phyloP scores from a whole-genome alignment of 2,113 vertebrate species.

The Thalassarche chlororhynchos region DNA sequence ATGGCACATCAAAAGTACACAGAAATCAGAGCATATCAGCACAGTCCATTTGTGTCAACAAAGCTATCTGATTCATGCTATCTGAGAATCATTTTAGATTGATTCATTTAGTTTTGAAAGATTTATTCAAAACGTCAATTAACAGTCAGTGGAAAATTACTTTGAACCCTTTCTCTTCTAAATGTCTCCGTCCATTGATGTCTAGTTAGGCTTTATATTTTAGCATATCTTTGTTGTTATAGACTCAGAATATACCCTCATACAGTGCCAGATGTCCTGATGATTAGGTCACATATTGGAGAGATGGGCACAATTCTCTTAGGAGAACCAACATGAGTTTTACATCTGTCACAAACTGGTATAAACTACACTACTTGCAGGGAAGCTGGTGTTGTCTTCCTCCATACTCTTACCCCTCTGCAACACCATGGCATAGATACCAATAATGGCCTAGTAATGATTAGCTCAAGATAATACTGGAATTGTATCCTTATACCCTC shows the following conservation, averaged over 20 bases:
- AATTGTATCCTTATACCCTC: not conserved
- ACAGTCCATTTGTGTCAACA: not conserved
- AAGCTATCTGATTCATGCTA: not conserved
- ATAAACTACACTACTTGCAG: not conserved
- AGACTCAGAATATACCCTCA: not conserved
- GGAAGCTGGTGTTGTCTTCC: not conserved
- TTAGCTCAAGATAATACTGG: not conserved
- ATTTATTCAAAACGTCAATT: not conserved
- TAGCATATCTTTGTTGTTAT: not conserved
- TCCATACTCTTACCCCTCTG: not conserved
- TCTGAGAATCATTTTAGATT: not conserved
- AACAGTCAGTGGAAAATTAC: not conserved
- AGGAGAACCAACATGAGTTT: not conserved
- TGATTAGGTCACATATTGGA: not conserved
- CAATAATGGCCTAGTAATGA: not conserved
- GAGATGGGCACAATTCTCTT: not conserved
- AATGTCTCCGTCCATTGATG: not conserved
- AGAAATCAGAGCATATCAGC: not conserved
- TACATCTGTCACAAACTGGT: not conserved
- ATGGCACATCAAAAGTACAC: not conserved
- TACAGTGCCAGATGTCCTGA: not conserved
- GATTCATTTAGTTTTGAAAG: not conserved
- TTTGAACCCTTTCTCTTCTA: not conserved
- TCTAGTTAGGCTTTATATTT: not conserved
- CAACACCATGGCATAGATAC: accelerated